Evolutionary conservation across 64 coral and sea anemone species (phyloP).

Genomic region (Stylophora pistillata): DNA sequence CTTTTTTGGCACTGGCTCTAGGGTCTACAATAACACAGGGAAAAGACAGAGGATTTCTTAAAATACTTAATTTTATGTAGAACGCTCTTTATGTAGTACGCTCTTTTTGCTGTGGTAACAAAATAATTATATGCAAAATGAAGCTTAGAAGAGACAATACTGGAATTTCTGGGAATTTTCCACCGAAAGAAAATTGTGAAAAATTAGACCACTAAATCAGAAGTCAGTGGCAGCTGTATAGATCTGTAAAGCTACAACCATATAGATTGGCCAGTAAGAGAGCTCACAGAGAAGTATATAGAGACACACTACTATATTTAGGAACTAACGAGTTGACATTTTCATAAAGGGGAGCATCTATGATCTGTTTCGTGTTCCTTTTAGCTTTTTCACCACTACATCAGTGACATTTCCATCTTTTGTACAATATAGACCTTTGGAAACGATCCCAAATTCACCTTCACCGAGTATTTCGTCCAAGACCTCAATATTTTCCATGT

Average conservation of each 20-base stretch:
- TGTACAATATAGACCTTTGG: neutral
- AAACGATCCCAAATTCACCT: constrained; percentile 31
- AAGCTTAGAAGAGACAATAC: too few relatives aligned
- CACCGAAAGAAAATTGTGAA: too few relatives aligned
- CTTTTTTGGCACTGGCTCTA: neutral
- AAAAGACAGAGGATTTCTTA: neutral
- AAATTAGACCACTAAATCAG: too few relatives aligned
- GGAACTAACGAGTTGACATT: neutral
- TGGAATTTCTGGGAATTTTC: too few relatives aligned
- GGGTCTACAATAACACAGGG: neutral
- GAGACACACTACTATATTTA: neutral
- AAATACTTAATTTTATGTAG: too few relatives aligned
- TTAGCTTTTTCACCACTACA: constrained; percentile 27
- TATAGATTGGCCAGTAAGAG: too few relatives aligned
- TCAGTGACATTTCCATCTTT: neutral
- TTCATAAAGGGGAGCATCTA: neutral
- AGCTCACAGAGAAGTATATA: neutral
- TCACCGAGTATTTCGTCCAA: neutral
- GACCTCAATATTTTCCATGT: neutral
- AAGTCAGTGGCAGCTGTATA: too few relatives aligned
- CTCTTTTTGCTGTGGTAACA: too few relatives aligned
- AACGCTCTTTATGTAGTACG: too few relatives aligned
- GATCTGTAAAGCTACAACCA: too few relatives aligned
- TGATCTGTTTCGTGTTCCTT: neutral
- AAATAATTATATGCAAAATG: too few relatives aligned